Percentiles rank a stretch among this genome's conserved stretches.
Evolutionary conservation across 2,113 vertebrate species (phyloP).

Genomic region (Plectropomus leopardus): DNA sequence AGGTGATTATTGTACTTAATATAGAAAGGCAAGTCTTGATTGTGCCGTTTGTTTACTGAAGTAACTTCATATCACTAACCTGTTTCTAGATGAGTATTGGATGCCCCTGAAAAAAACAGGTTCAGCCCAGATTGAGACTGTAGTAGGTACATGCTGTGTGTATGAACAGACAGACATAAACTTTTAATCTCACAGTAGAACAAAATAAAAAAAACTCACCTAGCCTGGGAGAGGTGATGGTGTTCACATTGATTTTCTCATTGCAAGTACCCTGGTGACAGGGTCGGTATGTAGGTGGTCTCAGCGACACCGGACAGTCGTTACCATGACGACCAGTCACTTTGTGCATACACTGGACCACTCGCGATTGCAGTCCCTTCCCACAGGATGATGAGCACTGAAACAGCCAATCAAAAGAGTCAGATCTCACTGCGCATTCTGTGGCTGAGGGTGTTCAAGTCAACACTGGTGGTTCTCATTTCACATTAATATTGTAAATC

Average conservation of each 20-base stretch:
- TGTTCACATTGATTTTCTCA: slow-evolving; percentile 92
- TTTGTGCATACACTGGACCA: slow-evolving; percentile 98
- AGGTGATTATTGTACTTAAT: too few species aligned
- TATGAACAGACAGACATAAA: too few species aligned
- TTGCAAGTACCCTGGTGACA: slow-evolving; percentile 93
- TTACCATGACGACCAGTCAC: slow-evolving; percentile 95
- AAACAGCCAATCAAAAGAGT: background rate
- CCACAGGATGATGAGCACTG: slow-evolving; percentile 98
- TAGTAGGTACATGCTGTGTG: too few species aligned
- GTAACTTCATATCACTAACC: too few species aligned
- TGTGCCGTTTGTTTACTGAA: too few species aligned
- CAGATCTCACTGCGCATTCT: background rate
- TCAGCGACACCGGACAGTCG: slow-evolving; percentile 87
- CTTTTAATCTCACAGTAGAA: background rate
- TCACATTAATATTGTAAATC: background rate
- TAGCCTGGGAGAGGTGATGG: slow-evolving; percentile 95
- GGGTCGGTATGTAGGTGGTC: slow-evolving; percentile 91
- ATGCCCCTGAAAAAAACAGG: too few species aligned
- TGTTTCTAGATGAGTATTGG: too few species aligned
- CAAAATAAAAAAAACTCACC: slow-evolving; percentile 83
- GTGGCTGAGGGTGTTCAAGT: background rate
- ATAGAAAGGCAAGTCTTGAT: too few species aligned
- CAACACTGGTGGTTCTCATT: too few species aligned
- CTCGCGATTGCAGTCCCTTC: slow-evolving; percentile 94
- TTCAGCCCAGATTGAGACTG: too few species aligned